Base-by-base conservation (phyloP, 2,888 invertebrate species). In the Ochlodes sylvanus region DNA sequence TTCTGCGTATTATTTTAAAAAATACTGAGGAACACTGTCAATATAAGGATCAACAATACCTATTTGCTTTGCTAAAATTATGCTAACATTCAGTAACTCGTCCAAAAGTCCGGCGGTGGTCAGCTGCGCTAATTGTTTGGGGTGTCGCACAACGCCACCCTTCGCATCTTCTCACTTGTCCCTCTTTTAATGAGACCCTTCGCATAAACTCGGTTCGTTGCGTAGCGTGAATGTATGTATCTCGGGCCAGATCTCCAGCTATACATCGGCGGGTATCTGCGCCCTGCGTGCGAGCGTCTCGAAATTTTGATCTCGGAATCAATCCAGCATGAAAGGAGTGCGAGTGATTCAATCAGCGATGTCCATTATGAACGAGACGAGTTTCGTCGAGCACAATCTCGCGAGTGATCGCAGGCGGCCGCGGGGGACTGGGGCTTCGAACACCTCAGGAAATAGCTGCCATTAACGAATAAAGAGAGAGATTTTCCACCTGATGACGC, bases 301-400 rank as follows among this genome's bases (percentile, higher is more conserved):
- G 34, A 61, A 79, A 80, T 79, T 76, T 81, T 80, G 83, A 85
- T 85, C 79, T 77, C 71, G 73, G 76, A 81, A 85, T 84, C 85
- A 81, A 86, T 86, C 81, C 76, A 72, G 79, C 75, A 69, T 85
- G 83, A 88, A 87, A 85, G 81, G 85, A 79, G 80, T 76, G 80
- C 81, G 77, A 80, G 81, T 83, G 85, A 88, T 88, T 85, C 85
- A 87, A 88, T 88, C 88, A 85, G 75, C 70, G 77, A 73, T 80
- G 83, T 81, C 88, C 84, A 88, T 89, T 88, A 87, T 82, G 79
- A 79, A 70, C 77, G 77, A 61, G 83, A 80, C 82, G 83, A 83
- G 83, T 77, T 82, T 77, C 83, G 83, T 80, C 75, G 73, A 74
- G 79, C 77, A 80, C 85, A 84, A 86, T 87, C 83, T 82, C 77